These are phyloP conservation scores for Allolobophora icterica DNA, from an alignment of 2,888 invertebrate species.

Conservation along the genomic window DNA sequence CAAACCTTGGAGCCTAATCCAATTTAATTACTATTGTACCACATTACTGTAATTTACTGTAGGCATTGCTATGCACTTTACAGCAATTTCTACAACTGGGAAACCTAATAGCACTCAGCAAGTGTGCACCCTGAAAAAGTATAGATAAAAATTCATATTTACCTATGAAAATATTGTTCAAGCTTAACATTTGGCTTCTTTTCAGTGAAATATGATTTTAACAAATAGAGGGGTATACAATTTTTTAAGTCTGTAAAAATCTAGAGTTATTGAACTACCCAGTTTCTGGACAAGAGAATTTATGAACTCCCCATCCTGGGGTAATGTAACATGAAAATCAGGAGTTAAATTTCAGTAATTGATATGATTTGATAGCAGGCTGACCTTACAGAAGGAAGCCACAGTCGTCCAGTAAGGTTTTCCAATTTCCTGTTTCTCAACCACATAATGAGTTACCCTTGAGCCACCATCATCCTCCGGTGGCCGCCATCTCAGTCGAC, in stretches of 20 bases:
- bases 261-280: not conserved
- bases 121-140: not conserved
- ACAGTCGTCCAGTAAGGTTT: constrained; percentile 77
- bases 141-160: not conserved
- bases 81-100: not conserved
- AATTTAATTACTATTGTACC: not conserved
- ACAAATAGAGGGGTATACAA: not conserved
- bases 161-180: not conserved
- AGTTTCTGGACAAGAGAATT: not conserved
- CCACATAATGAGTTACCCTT: constrained; percentile 89
- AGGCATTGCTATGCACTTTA: not conserved
- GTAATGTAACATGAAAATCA: not conserved
- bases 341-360: not conserved
- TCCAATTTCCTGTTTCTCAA: constrained; percentile 88
- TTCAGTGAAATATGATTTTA: not conserved
- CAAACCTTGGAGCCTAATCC: not conserved
- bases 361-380: not conserved
- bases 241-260: not conserved
- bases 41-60: not conserved
- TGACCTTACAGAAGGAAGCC: constrained; percentile 44
- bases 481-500: constrained; percentile 88
- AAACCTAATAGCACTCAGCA: not conserved
- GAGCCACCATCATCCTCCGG: constrained; percentile 92
- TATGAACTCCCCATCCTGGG: not conserved
- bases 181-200: not conserved